A percentile compares a stretch with the other conserved stretches of the same genome.
phyloP scores from a whole-genome alignment of 35 echinoderm and acorn worm species.

The Amphiura filiformis region DNA sequence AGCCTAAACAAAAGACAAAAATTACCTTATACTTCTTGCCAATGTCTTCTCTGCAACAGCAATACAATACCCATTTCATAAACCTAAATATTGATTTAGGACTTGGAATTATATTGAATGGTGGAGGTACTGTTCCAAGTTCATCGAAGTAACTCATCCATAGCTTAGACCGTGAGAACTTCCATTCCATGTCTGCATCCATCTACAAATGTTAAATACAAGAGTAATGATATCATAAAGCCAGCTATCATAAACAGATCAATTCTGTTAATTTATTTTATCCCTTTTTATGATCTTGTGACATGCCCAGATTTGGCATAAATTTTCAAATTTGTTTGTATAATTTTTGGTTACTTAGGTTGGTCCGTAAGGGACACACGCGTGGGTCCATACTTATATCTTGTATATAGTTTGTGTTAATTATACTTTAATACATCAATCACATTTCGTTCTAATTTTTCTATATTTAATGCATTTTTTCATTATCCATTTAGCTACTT shows the following conservation, averaged over 20 bases:
- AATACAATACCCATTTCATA: constrained; percentile 71
- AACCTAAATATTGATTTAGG: constrained; percentile 80
- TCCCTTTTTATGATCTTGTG: not conserved
- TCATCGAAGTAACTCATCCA: constrained; percentile 99
- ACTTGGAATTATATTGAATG: constrained; percentile 92
- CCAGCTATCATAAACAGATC: not conserved
- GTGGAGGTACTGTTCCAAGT: constrained; percentile 83
- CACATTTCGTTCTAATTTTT: too few relatives aligned
- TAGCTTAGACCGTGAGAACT: constrained; percentile 92
- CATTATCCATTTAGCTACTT: too few relatives aligned
- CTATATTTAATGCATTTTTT: too few relatives aligned
- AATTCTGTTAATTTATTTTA: not conserved
- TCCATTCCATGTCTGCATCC: constrained; percentile 99
- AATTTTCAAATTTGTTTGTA: not conserved
- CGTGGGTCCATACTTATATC: not conserved
- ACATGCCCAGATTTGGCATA: not conserved
- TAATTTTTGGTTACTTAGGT: not conserved
- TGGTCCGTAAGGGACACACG: not conserved
- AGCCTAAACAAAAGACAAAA: too few relatives aligned
- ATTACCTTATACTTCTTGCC: constrained; percentile 90
- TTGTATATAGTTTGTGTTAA: too few relatives aligned
- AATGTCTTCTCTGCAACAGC: constrained; percentile 75
- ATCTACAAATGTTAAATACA: constrained; percentile 38
- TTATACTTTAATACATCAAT: too few relatives aligned
- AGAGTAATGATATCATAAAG: not conserved